phyloP scores from a whole-genome alignment of 35 echinoderm and acorn worm genomes.

The Apostichopus japonicus region DNA sequence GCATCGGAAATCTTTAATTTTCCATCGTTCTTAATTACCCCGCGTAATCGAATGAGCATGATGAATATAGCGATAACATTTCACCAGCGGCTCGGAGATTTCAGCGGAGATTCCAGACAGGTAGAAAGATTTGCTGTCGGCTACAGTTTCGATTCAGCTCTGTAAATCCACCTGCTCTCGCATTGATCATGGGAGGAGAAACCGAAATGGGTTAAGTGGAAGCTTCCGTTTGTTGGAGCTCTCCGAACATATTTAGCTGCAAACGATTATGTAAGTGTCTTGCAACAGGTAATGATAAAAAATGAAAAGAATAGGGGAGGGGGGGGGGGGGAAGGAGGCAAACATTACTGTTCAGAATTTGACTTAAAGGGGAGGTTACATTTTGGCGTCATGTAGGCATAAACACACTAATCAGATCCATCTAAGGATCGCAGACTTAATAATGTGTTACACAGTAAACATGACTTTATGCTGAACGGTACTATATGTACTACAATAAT shows the following conservation, averaged over 20 bases:
- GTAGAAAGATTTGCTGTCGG: neutral
- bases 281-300: neutral
- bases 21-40: neutral
- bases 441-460: no score
- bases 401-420: no score
- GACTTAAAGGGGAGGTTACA: no score
- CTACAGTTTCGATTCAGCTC: neutral
- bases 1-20: neutral
- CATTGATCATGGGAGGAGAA: neutral
- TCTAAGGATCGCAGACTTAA: no score
- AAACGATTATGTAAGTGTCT: neutral
- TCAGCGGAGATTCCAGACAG: neutral
- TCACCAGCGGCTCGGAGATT: neutral
- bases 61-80: neutral
- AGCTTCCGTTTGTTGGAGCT: neutral
- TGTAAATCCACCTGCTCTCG: neutral
- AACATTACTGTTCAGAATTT: no score
- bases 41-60: neutral
- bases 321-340: no score
- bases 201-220: neutral
- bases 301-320: neutral
- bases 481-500: no score
- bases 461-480: no score
- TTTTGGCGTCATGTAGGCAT: no score
- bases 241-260: neutral